Percentiles rank a stretch among this genome's conserved stretches.
Evolutionary conservation across 1,140 invertebrate genomes (phyloP).

Genomic region (Drosophila littoralis): DNA sequence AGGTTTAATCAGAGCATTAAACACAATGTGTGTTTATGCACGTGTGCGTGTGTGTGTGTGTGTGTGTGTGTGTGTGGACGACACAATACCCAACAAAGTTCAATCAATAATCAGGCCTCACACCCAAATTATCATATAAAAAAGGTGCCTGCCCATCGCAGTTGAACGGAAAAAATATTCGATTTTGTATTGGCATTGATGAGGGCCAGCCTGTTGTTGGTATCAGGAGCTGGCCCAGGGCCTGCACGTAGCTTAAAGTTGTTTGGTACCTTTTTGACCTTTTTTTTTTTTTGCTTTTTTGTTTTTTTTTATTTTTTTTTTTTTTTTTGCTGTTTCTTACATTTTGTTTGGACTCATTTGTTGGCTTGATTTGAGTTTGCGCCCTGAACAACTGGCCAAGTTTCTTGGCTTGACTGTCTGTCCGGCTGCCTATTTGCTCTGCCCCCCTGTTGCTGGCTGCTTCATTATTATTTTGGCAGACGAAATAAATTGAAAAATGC

Average conservation of each 20-base stretch:
- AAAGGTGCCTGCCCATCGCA: conserved; percentile 48
- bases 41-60: conserved; percentile 13
- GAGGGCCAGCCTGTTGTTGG: conserved; percentile 36
- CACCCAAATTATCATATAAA: conserved; percentile 62
- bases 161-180: conserved; percentile 51
- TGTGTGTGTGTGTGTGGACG: conserved; percentile 26
- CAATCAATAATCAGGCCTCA: conserved; percentile 70
- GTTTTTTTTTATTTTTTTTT: conserved; percentile 4
- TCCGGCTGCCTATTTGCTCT: conserved; percentile 32
- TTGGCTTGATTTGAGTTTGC: conserved; percentile 66
- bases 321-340: conserved; percentile 40
- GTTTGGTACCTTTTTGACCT: conserved; percentile 75
- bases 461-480: conserved; percentile 72
- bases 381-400: conserved; percentile 40
- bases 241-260: conserved; percentile 62
- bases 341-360: conserved; percentile 64
- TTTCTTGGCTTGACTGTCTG: conserved; percentile 5
- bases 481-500: conserved; percentile 77
- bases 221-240: conserved; percentile 21
- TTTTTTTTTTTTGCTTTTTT: conserved; percentile 44
- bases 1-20: conserved; percentile 77
- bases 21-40: conserved; percentile 29
- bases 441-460: conserved; percentile 26
- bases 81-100: conserved; percentile 40
- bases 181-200: conserved; percentile 73